Base-by-base conservation (phyloP, 2,113 vertebrate genomes). In the Coturnix japonica region DNA sequence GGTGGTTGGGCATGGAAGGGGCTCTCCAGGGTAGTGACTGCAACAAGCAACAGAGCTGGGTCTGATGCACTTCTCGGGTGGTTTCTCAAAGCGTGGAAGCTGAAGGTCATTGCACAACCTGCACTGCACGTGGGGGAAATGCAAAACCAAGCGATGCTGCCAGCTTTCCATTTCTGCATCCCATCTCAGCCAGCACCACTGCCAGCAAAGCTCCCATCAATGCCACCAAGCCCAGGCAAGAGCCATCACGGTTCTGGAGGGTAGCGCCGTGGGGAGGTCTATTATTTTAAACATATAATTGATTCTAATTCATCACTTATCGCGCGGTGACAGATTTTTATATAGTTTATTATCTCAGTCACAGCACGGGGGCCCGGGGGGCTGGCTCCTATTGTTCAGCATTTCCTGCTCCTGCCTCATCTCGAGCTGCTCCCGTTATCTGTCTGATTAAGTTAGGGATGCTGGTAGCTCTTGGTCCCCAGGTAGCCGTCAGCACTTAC, bases 241-340 rank as follows among this genome's bases (percentile, higher is more conserved):
- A 90, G 78, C 92, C 91, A 67, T 93, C 81, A 47, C 89, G 8
- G 19, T 81, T 96, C 82, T 79, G 91, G 94, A 91, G 83, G 81
- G 85, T 61, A 91, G 84, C 75, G 33, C 93, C 47, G 7, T 3
- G 73, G 94, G 95, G 89, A 95, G 71, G 82, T 94, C 97, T 97
- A 97, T 98, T 98, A 97, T 97, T 97, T 98, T 97, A 97, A 97
- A 97, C 95, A 66, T 92, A 97, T 97, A 98, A 98, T 97, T 98
- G 97, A 97, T 97, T 98, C 96, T 97, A 98, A 97, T 97, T 97
- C 97, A 97, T 97, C 96, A 96, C 95, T 98, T 98, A 98, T 98
- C 97, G 2, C 93, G 10, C 21, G 3, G 95, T 97, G 97, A 97
- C 97, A 98, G 96, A 91, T 96, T 97, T 98, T 97, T 96, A 97